Conservation (phyloP, 2,888 invertebrate species). For the Leucania comma region DNA sequence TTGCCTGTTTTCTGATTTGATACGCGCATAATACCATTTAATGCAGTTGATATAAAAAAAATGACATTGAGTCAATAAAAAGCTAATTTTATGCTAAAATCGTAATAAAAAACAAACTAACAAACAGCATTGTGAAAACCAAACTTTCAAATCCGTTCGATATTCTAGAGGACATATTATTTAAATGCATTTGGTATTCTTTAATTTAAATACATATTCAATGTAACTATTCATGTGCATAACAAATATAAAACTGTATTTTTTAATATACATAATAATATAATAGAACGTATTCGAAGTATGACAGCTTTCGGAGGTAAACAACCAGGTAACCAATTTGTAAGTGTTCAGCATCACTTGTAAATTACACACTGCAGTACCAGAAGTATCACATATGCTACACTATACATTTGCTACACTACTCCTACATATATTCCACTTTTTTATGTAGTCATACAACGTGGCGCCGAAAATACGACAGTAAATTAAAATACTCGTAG, state of each 20-base stretch:
- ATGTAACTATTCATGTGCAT: not conserved
- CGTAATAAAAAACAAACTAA: conserved; percentile 22
- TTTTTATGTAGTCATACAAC: no score
- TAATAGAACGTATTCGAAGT: no score
- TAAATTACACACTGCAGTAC: no score
- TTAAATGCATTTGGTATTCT: conserved; percentile 5
- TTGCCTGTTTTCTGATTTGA: conserved; percentile 36
- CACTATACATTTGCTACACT: no score
- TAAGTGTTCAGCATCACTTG: no score
- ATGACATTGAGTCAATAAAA: conserved; percentile 39
- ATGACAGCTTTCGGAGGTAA: no score
- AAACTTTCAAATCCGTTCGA: conserved; percentile 32
- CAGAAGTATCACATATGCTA: no score
- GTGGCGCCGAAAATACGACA: no score
- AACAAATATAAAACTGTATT: conserved; percentile 1
- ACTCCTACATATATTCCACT: no score
- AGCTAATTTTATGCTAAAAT: conserved; percentile 48
- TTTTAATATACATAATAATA: not conserved
- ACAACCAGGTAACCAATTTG: no score
- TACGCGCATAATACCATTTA: conserved; percentile 33
- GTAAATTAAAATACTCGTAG: no score
- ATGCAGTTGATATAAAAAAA: conserved; percentile 31
- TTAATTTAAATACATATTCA: not conserved
- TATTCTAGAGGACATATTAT: conserved; percentile 11
- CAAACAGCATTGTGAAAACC: conserved; percentile 37